Conservation (phyloP, 2,113 vertebrate species). For the Odontophorus gujanensis region DNA sequence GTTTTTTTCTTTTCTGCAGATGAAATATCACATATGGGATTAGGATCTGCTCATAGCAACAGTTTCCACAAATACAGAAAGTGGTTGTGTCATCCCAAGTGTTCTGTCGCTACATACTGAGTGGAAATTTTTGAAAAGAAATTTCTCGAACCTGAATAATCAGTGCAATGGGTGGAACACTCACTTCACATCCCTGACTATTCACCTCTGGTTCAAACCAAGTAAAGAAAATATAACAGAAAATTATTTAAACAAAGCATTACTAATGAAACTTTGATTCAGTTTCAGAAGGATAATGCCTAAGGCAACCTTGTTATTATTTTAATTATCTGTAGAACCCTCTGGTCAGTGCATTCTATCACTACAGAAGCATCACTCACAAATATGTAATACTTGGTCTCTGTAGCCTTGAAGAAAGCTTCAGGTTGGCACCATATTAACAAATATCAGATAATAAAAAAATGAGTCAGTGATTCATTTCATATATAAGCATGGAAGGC, state of each 20-base stretch:
- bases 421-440: not conserved
- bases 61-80: slow-evolving; percentile 74
- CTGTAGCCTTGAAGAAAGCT: not conserved
- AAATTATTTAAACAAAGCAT: not conserved
- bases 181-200: slow-evolving; percentile 41
- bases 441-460: not conserved
- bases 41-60: slow-evolving; percentile 65
- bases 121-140: slow-evolving; percentile 74
- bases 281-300: not conserved
- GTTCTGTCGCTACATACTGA: slow-evolving; percentile 35
- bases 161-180: slow-evolving; percentile 60
- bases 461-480: not conserved
- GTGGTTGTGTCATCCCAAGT: slow-evolving; percentile 66
- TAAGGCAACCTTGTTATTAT: not conserved
- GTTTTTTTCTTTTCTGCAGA: slow-evolving; percentile 38
- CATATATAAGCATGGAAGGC: not conserved
- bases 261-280: not conserved
- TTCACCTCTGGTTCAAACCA: slow-evolving; percentile 50
- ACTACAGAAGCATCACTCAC: not conserved
- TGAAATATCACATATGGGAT: slow-evolving; percentile 57
- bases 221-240: slow-evolving; percentile 31
- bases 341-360: not conserved
- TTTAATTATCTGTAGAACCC: not conserved
- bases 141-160: slow-evolving; percentile 70
- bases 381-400: not conserved